These are phyloP conservation scores for Scaptomyza hsui DNA, from an alignment of 1,140 invertebrate genomes.

Conservation along the genomic window DNA sequence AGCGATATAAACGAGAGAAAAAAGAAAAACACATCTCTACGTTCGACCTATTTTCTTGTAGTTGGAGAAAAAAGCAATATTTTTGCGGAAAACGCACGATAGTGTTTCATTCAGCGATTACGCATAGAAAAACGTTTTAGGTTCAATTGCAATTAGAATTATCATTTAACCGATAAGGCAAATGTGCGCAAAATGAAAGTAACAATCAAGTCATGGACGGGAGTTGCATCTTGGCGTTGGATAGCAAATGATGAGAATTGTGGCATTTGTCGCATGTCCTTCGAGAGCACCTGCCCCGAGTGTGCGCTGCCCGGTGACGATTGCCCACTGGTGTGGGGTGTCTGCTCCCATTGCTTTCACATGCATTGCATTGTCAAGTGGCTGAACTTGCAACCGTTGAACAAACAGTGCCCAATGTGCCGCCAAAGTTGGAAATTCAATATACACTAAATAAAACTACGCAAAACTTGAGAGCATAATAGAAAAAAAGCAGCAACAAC, in stretches of 20 bases:
- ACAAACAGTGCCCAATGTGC: slow-evolving; percentile 99
- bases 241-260: slow-evolving; percentile 99
- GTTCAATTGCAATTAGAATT: slow-evolving; percentile 20
- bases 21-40: slow-evolving; percentile 45
- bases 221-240: slow-evolving; percentile 99
- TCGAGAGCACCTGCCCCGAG: slow-evolving; percentile 98
- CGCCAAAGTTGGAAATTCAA: slow-evolving; percentile 99
- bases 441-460: slow-evolving; percentile 85
- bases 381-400: slow-evolving; percentile 97
- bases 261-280: slow-evolving; percentile 99
- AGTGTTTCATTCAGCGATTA: slow-evolving; percentile 1
- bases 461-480: slow-evolving; percentile 25
- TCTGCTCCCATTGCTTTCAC: slow-evolving; percentile 99
- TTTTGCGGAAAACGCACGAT: slow-evolving; percentile 53
- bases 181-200: slow-evolving; percentile 83
- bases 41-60: slow-evolving; percentile 67
- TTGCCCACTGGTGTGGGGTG: slow-evolving; percentile 99
- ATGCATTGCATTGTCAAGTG: slow-evolving; percentile 99
- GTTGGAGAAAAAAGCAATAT: slow-evolving; percentile 57
- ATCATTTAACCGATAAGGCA: slow-evolving; percentile 38
- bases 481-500: slow-evolving; percentile 12
- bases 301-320: slow-evolving; percentile 99
- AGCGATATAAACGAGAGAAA: slow-evolving; percentile 24
- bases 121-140: not conserved
- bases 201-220: slow-evolving; percentile 89